Evolutionary conservation across 2,113 vertebrate genomes (phyloP), one percentile per base, ranked within the genome.

Genomic region (Oriolus oriolus): DNA sequence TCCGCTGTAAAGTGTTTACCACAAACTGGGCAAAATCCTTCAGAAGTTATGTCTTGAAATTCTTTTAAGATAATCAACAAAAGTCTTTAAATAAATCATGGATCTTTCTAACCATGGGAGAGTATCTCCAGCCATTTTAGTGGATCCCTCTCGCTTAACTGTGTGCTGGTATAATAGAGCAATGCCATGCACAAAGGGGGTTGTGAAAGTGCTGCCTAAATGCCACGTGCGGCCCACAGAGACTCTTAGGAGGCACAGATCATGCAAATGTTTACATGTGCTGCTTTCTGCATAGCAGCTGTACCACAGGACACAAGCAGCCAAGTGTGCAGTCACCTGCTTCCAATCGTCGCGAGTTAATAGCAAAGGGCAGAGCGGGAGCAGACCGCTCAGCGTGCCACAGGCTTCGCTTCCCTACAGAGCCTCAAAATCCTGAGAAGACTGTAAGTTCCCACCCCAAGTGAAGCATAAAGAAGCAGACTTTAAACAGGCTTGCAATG

Each of bases 271-370:
- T 90, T 97, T 96, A 53, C 69, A 44, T 75, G 74, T 96, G 92
- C 79, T 93, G 47, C 89, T 74, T 66, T 74, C 93, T 97, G 66
- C 28, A 39, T 18, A 93, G 95, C 95, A 90, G 96, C 96, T 93
- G 91, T 83, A 96, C 42, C 76, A 16, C 77, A 80, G 76, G 93
- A 77, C 30, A 96, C 78, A 69, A 45, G 81, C 77, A 89, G 93
- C 44, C 78, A 92, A 96, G 92, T 95, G 93, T 97, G 91, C 83
- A 89, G 93, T 97, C 96, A 92, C 93, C 90, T 97, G 87, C 95
- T 92, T 75, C 85, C 76, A 41, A 15, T 90, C 47, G 3, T 52
- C 4, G 16, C 69, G 70, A 84, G 70, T 88, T 63, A 64, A 76
- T n/a, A 68, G 95, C 68, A 27, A 60, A 94, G 96, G 75, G 89